These are phyloP conservation scores for Drosophila tristis DNA, from an alignment of 1,140 invertebrate genomes.

Conservation along the genomic window DNA sequence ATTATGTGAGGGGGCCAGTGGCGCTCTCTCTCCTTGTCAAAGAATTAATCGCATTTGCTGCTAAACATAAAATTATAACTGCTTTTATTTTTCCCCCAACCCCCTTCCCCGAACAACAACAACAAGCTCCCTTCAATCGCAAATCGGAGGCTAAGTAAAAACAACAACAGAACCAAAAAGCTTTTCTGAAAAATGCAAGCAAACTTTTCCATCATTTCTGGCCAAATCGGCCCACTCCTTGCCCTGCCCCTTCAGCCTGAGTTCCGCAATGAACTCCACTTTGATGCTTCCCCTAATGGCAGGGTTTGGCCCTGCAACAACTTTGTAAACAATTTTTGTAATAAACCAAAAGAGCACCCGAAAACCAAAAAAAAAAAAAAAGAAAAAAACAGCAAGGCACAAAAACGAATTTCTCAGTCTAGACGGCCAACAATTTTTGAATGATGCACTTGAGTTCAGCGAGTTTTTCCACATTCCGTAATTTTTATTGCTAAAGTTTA, in stretches of 20 bases:
- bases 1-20: no score
- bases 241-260: no score
- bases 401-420: slow-evolving; percentile 46
- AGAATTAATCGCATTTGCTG: slow-evolving; percentile 31
- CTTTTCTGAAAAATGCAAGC: neutral
- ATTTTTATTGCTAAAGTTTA: slow-evolving; percentile 50
- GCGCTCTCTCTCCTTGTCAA: neutral
- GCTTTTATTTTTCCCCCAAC: neutral
- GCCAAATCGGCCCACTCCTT: no score
- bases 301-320: slow-evolving; percentile 3
- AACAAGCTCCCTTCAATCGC: neutral
- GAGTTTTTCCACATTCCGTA: slow-evolving; percentile 31
- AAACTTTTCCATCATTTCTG: slow-evolving; percentile 14
- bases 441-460: slow-evolving; percentile 38
- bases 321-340: slow-evolving; percentile 43
- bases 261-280: no score
- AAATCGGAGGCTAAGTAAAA: slow-evolving; percentile 14
- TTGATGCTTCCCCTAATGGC: no score
- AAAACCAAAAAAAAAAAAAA: neutral
- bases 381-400: neutral
- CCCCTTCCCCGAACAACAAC: neutral
- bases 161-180: slow-evolving; percentile 30
- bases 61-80: slow-evolving; percentile 23
- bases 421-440: slow-evolving; percentile 53
- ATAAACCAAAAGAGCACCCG: slow-evolving; percentile 32